These are phyloP conservation scores for Gobionotothen gibberifrons DNA, from an alignment of 2,797 vertebrate genomes.

Conservation along the genomic window DNA sequence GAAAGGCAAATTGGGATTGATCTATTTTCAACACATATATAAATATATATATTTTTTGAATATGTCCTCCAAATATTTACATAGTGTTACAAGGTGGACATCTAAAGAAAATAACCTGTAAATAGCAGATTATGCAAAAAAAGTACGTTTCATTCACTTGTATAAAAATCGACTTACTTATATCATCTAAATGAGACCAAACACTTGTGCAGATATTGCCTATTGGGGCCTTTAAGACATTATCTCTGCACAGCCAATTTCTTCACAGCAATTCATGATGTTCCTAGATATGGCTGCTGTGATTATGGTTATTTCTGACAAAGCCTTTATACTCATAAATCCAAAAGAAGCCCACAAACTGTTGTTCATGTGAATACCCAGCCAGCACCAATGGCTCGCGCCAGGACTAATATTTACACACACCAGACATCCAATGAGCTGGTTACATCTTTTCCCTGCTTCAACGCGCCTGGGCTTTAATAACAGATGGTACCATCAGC, in stretches of 20 bases:
- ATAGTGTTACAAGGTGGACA: not conserved
- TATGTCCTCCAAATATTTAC: not conserved
- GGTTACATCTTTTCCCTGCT: slow-evolving; percentile 57
- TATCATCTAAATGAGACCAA: not conserved
- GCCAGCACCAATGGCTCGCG: slow-evolving; percentile 28
- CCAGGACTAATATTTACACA: slow-evolving; percentile 68
- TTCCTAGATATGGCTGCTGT: slow-evolving; percentile 10
- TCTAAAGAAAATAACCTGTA: not conserved
- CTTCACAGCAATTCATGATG: not conserved
- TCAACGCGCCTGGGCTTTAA: slow-evolving; percentile 55
- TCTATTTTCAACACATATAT: not conserved
- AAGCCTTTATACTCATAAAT: slow-evolving; percentile 22
- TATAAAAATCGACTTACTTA: not conserved
- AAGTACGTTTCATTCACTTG: not conserved
- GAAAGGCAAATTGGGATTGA: not conserved
- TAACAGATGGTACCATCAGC: slow-evolving; percentile 67
- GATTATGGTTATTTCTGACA: slow-evolving; percentile 17
- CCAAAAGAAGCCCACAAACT: slow-evolving; percentile 2
- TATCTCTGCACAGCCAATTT: not conserved
- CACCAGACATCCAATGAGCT: slow-evolving; percentile 39
- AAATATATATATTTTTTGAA: not conserved
- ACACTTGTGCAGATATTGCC: not conserved
- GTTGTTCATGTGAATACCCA: slow-evolving; percentile 29
- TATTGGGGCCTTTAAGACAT: not conserved
- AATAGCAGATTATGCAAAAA: too few relatives aligned